Evolutionary conservation across 92 coral and sea anemone species (phyloP).

Genomic region (Parazoanthus darwini): DNA sequence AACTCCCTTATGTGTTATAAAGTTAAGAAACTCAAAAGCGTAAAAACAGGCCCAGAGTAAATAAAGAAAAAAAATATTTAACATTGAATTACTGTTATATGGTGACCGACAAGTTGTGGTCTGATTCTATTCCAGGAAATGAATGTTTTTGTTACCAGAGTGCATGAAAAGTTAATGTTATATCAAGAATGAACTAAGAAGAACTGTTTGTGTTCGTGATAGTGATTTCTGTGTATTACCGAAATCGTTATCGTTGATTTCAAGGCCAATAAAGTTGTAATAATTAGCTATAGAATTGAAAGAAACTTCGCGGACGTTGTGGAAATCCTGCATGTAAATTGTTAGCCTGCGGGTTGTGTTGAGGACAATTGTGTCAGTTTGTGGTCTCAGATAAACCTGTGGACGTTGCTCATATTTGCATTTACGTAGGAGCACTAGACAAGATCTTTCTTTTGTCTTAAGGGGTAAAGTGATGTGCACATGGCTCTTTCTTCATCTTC

Average conservation of each 20-base stretch:
- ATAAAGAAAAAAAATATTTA: too few species aligned
- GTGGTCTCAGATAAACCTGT: not conserved
- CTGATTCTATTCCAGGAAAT: not conserved
- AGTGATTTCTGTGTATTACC: not conserved
- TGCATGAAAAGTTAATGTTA: too few species aligned
- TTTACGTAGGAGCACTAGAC: not conserved
- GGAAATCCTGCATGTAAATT: not conserved
- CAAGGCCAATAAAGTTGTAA: not conserved
- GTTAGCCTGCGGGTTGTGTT: not conserved
- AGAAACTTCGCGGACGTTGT: not conserved
- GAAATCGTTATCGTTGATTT: not conserved
- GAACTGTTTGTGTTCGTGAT: not conserved
- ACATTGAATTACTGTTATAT: not conserved
- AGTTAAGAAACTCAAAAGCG: not conserved
- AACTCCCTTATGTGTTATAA: not conserved
- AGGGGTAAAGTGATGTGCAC: not conserved
- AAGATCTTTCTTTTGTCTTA: constrained; percentile 1
- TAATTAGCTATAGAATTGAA: not conserved
- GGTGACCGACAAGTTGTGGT: not conserved
- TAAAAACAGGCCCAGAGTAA: not conserved
- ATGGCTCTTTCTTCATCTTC: not conserved
- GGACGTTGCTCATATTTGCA: not conserved
- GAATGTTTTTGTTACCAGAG: not conserved
- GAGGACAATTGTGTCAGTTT: not conserved
- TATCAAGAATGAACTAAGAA: too few species aligned